Evolutionary conservation across 2,113 vertebrate species (phyloP).

Genomic region (Alligator sinensis): DNA sequence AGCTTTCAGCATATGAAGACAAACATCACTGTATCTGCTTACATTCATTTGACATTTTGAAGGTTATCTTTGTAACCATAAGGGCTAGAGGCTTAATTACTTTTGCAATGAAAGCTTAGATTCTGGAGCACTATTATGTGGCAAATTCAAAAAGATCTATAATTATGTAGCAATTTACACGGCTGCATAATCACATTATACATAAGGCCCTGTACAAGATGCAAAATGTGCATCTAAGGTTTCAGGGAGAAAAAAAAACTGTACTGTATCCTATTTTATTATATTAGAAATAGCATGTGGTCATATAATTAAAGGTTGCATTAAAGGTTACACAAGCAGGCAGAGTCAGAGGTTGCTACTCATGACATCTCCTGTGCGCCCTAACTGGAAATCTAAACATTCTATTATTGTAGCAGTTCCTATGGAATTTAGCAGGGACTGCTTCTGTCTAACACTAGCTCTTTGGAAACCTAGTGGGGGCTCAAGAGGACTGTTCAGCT

Average conservation of each 20-base stretch:
- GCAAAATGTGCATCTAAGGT: not conserved
- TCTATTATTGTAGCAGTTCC: not conserved
- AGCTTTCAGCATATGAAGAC: conserved; percentile 36
- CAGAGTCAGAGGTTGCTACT: not conserved
- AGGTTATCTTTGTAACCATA: conserved; percentile 64
- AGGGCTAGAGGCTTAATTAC: conserved; percentile 56
- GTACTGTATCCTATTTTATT: not conserved
- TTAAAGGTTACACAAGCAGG: not conserved
- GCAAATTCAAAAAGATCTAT: conserved; percentile 37
- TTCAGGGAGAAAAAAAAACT: not conserved
- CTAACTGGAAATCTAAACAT: conserved; percentile 23
- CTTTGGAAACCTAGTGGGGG: conserved; percentile 36
- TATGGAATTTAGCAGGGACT: conserved; percentile 29
- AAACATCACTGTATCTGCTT: conserved; percentile 37
- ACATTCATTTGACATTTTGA: conserved; percentile 55
- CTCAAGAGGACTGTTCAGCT: conserved; percentile 61
- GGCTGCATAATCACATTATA: not conserved
- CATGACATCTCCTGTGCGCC: not conserved
- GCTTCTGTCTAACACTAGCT: not conserved
- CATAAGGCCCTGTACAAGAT: not conserved
- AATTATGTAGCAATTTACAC: conserved; percentile 47
- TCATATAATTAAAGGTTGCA: not conserved
- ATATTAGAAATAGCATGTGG: not conserved
- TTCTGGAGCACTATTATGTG: conserved; percentile 39
- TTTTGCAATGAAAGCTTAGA: conserved; percentile 41